Evolutionary conservation across 92 coral and sea anemone genomes (phyloP), one percentile per base, ranked within the genome.

Genomic region (Porites rus): DNA sequence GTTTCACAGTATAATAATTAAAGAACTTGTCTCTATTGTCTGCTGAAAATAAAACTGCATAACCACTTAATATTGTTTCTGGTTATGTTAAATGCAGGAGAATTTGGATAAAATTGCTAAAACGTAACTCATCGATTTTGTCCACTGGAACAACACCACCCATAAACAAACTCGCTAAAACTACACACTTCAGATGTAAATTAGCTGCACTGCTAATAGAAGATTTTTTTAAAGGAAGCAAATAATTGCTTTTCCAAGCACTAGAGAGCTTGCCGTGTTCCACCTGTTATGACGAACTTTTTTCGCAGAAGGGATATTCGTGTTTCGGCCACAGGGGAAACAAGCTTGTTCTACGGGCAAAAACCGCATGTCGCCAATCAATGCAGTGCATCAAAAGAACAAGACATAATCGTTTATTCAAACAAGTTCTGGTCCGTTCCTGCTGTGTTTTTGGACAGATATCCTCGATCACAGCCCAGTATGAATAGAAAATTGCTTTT

Each of bases 171-270:
- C 54, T 25, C 69, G 51, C 31, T 56, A 56, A 59, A 81, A 81
- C 69, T 46, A 58, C 50, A 50, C 46, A 70, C 38, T 69, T 81
- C 69, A 81, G 43, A 81, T 81, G 86, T 53, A 81, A 58, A 70
- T 70, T 81, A 58, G 19, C 69, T 19, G 58, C 43, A 28, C 16
- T 25, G 3, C 6, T 58, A 22, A 38, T 69, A 17, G 53, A 56
- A 11, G 11, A 0, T 12, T 85, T 6, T 21, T 72, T 51, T n/a
- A 5, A 14, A 56, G 58, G 46, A 52, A 19, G 43, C 64, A 19
- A n/a, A 74, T 52, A 52, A 56, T 54, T 21, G 21, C 22, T 25
- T 58, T 71, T 69, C 12, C 61, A 11, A 56, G 61, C 61, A 56
- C 16, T 14, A 54, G 16, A 56, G 11, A 54, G 60, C 60, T 54